Evolutionary conservation across 1,140 invertebrate genomes (phyloP).

Genomic region (Drosophila kurseongensis): DNA sequence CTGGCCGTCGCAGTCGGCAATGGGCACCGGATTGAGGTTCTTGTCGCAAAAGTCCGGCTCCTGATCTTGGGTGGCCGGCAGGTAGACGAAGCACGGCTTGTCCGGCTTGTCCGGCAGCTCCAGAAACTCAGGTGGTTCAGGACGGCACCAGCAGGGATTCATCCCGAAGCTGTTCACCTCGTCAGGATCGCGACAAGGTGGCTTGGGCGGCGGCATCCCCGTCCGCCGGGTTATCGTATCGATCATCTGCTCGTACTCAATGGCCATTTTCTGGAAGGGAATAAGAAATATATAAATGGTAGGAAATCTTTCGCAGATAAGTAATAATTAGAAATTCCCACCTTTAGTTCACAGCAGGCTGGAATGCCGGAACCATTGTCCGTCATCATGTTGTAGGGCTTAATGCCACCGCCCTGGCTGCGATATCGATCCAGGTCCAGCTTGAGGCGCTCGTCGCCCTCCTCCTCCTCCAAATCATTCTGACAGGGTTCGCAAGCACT

Average conservation of each 20-base stretch:
- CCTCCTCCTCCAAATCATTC: constrained; percentile 11
- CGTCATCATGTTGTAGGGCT: constrained; percentile 12
- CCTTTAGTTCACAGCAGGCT: constrained; percentile 56
- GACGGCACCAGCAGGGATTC: constrained; percentile 12
- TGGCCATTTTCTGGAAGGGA: constrained; percentile 52
- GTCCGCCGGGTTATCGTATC: constrained; percentile 34
- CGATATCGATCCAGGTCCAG: constrained; percentile 50
- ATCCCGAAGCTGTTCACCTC: constrained; percentile 15
- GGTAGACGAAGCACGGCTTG: constrained; percentile 30
- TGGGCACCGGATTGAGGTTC: constrained; percentile 23
- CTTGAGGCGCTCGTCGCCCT: constrained; percentile 35
- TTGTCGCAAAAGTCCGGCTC: constrained; percentile 12
- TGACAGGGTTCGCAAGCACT: constrained; percentile 33
- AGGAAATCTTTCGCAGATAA: no score
- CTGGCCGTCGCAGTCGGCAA: constrained; percentile 22
- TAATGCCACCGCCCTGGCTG: constrained; percentile 11
- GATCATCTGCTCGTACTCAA: constrained; percentile 50
- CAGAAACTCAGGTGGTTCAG: background rate
- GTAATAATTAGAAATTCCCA: background rate
- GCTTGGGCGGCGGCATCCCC: constrained; percentile 1
- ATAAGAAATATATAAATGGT: background rate
- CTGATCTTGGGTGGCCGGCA: background rate
- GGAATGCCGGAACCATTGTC: constrained; percentile 16
- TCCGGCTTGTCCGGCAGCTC: constrained; percentile 11
- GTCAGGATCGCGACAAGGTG: constrained; percentile 25